A percentile compares a stretch with the other conserved stretches of the same genome.
Evolutionary conservation across 2,113 vertebrate genomes (phyloP).

Genomic region (Serilophus lunatus): DNA sequence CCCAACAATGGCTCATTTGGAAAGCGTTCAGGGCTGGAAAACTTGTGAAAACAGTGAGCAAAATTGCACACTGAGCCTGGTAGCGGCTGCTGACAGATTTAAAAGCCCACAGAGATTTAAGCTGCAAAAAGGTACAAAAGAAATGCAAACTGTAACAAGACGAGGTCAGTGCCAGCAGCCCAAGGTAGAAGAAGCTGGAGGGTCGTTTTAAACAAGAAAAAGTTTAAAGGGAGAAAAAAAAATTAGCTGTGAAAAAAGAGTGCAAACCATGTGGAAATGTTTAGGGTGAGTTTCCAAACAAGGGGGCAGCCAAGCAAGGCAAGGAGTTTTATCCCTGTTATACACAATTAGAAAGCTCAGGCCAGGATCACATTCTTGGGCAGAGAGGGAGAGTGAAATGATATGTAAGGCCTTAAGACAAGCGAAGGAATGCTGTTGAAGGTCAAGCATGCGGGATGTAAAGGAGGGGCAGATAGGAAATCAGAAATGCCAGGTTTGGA

Average conservation of each 20-base stretch:
- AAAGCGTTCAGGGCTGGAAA: conserved; percentile 49
- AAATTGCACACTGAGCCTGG: conserved; percentile 67
- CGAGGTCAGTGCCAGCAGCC: conserved; percentile 50
- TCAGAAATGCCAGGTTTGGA: conserved; percentile 37
- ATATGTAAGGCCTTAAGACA: conserved; percentile 49
- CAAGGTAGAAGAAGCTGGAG: conserved; percentile 36
- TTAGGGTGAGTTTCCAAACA: conserved; percentile 66
- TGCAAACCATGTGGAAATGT: conserved; percentile 70
- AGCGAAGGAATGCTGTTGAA: conserved; percentile 51
- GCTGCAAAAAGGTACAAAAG: conserved; percentile 66
- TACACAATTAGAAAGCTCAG: conserved; percentile 57
- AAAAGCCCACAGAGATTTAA: conserved; percentile 56
- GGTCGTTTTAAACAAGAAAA: background rate
- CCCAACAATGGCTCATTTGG: conserved; percentile 64
- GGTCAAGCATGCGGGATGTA: conserved; percentile 44
- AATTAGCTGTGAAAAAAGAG: conserved; percentile 40
- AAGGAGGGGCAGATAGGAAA: background rate
- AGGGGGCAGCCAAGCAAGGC: conserved; percentile 58
- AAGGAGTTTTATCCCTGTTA: conserved; percentile 59
- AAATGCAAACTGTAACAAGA: conserved; percentile 66
- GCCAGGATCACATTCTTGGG: conserved; percentile 55
- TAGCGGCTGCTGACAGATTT: conserved; percentile 67
- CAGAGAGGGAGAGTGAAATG: conserved; percentile 14
- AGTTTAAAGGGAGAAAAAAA: background rate
- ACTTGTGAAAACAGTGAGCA: conserved; percentile 70